Evolutionary conservation across 2,113 vertebrate species (phyloP).

Genomic region (Rallus limicola): DNA sequence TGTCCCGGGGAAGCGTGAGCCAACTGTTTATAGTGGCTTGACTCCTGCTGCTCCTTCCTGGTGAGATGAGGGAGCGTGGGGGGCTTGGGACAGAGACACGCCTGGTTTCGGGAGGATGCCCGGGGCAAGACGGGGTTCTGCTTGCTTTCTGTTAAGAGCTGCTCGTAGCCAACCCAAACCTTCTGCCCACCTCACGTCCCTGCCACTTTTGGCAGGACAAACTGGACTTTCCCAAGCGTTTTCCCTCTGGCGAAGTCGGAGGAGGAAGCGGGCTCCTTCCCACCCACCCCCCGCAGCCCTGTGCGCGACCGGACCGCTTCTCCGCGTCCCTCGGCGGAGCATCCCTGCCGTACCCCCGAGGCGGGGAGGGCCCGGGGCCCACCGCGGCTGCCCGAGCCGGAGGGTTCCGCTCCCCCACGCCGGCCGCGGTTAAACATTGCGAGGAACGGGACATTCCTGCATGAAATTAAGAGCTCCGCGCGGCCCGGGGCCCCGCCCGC

Average conservation of each 20-base stretch:
- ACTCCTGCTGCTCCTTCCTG: not conserved
- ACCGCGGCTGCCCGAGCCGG: not conserved
- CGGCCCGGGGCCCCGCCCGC: not conserved
- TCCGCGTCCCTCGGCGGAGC: not conserved
- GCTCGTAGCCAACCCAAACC: fast-evolving
- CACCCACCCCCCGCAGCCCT: too few relatives aligned
- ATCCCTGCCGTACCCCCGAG: not conserved
- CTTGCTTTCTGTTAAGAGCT: fast-evolving
- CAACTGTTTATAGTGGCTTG: fast-evolving
- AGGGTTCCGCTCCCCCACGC: not conserved
- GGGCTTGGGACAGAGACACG: fast-evolving
- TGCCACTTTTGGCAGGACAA: not conserved
- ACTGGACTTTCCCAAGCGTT: not conserved
- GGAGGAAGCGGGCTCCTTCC: fast-evolving
- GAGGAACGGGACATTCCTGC: slow-evolving; percentile 6
- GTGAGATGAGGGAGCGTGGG: fast-evolving
- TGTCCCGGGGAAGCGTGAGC: not conserved
- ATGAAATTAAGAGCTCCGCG: not conserved
- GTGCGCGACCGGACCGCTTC: too few relatives aligned
- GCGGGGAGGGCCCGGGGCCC: not conserved
- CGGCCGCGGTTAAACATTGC: not conserved
- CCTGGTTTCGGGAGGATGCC: not conserved
- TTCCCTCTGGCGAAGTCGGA: not conserved
- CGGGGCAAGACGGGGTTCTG: fast-evolving
- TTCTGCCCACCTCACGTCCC: not conserved